Evolutionary conservation across 2,888 invertebrate species (phyloP), one percentile per base, ranked within the genome.

Genomic region (Pachliopta kotzebuea): DNA sequence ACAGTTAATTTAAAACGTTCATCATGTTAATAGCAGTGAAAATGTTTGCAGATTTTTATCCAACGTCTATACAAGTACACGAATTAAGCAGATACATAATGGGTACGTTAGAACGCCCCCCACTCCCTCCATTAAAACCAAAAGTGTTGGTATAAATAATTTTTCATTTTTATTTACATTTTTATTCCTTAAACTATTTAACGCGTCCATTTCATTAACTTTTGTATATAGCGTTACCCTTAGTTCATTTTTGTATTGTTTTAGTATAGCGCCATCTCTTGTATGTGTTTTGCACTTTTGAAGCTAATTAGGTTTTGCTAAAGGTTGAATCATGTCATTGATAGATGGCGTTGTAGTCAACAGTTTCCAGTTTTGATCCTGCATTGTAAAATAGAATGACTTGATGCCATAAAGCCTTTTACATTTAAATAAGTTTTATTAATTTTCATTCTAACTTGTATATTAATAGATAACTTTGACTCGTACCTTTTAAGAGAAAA

Each of bases 21-120:
- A 37, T 1, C 37, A 37, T 4, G 14, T 37, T 49, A 20, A 49
- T 20, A 49, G 49, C 20, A 49, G n/a, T 49, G 49, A 60, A 56
- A 63, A 57, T 68, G 64, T 77, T 88, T 87, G 63, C 88, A 89
- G 88, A 88, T 76, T 81, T 81, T 74, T 85, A 76, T 68, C 82
- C 81, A 70, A 80, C 84, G 67, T 79, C 78, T 74, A 81, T 78
- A 71, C 82, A 78, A 60, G 84, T 79, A 69, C 82, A 80, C 72
- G 79, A 84, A 74, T 76, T 88, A 74, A 82, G 78, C 68, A 81
- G 80, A 76, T 80, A 77, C 69, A 81, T 90, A 66, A 83, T 87
- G 79, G 89, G 90, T 90, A 89, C 80, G 88, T 79, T 60, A 54
- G 69, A 69, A 74, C 74, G 65, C 66, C 70, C 69, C 72, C 56